phyloP scores from a whole-genome alignment of 2,797 vertebrate genomes.

The Urophycis tenuis region DNA sequence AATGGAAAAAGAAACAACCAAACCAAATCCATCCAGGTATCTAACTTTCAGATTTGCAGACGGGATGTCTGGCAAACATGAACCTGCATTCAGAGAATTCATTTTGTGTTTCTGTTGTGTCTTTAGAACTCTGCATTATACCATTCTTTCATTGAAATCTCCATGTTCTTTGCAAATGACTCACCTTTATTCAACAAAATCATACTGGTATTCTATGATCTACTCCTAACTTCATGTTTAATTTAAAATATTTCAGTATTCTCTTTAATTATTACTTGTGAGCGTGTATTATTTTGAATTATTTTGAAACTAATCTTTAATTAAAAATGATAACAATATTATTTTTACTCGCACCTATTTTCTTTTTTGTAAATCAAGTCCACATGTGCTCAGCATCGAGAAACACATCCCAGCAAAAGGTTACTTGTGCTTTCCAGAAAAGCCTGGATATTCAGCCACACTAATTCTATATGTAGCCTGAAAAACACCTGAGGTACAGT shows the following conservation, averaged over 20 bases:
- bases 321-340: too few species aligned
- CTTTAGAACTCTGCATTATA: not conserved
- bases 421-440: not conserved
- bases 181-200: not conserved
- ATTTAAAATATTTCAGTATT: not conserved
- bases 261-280: not conserved
- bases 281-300: not conserved
- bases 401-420: not conserved
- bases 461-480: not conserved
- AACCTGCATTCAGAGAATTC: not conserved
- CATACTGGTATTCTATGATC: not conserved
- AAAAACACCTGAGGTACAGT: not conserved
- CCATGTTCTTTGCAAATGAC: not conserved
- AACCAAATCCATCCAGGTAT: constrained; percentile 60
- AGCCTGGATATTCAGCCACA: constrained; percentile 2
- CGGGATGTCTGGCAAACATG: not conserved
- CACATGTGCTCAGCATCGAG: not conserved
- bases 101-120: constrained; percentile 1
- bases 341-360: not conserved
- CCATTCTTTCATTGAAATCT: not conserved
- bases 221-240: not conserved
- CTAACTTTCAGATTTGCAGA: constrained; percentile 44
- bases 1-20: constrained; percentile 76
- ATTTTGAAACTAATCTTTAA: not conserved
- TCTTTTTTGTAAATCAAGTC: not conserved